Evolutionary conservation across 53 echinoderm and acorn worm genomes (phyloP), one percentile per base, ranked within the genome.

Genomic region (Echinarachnius parma): DNA sequence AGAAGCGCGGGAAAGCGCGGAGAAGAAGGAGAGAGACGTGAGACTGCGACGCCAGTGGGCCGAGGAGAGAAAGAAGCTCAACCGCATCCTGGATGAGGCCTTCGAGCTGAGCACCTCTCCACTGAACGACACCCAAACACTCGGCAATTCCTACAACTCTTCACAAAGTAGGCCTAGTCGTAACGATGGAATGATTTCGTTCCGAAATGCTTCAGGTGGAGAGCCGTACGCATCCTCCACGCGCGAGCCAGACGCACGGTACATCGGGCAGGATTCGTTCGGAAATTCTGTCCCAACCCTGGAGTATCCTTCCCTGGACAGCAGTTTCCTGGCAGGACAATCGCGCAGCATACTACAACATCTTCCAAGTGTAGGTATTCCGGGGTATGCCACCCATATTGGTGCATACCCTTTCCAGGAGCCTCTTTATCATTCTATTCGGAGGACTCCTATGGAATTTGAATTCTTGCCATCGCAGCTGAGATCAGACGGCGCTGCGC

Each of bases 71-170:
- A 80, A 80, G 35, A 35, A 61, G 34, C 23, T 80, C 33, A 71
- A 70, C 42, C 59, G 60, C 33, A 69, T 80, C 29, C 60, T 80
- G 27, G 80, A 80, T 31, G 80, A 80, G 9, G 70, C 80, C 0
- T 80, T 80, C 61, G 31, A 15, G 0, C 69, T 80, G 11, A 80
- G 55, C 2, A 48, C 71, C 8, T 32, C 71, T 3, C 25, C 48
- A 10, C 50, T 80, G 9, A 19, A 20, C 9, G 59, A 32, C 59
- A 32, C 31, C 2, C 39, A 35, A 21, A 11, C 25, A 4, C 1
- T 23, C 15, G 32, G 61, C 20, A 60, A 60, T 34, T n/a, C n/a
- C n/a, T n/a, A n/a, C n/a, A n/a, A n/a, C n/a, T n/a, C n/a, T n/a
- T n/a, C n/a, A n/a, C n/a, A n/a, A n/a, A n/a, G n/a, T n/a, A n/a